Base-by-base conservation (phyloP, 2,797 vertebrate genomes). In the Syngnathus rostellatus region DNA sequence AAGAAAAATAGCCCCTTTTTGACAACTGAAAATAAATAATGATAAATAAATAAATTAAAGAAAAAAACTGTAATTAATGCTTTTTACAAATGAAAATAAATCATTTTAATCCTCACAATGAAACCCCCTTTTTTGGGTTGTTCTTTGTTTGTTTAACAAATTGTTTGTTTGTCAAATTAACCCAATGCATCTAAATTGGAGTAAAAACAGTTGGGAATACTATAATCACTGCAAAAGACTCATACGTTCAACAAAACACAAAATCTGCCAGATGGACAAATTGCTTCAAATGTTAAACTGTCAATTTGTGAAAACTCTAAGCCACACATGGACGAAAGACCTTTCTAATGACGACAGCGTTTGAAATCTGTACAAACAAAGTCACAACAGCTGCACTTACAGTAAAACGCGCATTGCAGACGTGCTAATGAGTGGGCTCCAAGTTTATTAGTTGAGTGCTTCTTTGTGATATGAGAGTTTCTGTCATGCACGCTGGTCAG, bases 391-490 rank as follows among this genome's bases (percentile, higher is more conserved):
- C 64, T 68, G 72, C 65, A 74, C 70, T 6, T 31, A 45, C 46
- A 67, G 62, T 75, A 66, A 76, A 82, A 84, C 39, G 72, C 72
- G 58, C 45, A 69, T 70, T 10, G 14, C 48, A 82, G 81, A 86
- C 74, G 75, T 87, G 85, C 84, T 83, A 83, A 87, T 87, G 77
- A 84, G 74, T 74, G 76, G 68, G 73, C 75, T 78, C 75, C 64
- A 57, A 62, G 74, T 88, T 84, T 83, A 85, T 76, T 68, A 64
- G 77, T 70, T 77, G 71, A 75, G 67, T 74, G 81, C 83, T 67
- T 83, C 85, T 86, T 81, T 83, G 76, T 76, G 84, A 85, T 85
- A 85, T 86, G 83, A 83, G 74, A 76, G 70, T 79, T 81, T 82
- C 80, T 82, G 86, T 86, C 87, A 85, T 79, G 73, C 82, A 84